Base-by-base conservation (phyloP, 2,888 invertebrate genomes). In the Aricia artaxerxes region DNA sequence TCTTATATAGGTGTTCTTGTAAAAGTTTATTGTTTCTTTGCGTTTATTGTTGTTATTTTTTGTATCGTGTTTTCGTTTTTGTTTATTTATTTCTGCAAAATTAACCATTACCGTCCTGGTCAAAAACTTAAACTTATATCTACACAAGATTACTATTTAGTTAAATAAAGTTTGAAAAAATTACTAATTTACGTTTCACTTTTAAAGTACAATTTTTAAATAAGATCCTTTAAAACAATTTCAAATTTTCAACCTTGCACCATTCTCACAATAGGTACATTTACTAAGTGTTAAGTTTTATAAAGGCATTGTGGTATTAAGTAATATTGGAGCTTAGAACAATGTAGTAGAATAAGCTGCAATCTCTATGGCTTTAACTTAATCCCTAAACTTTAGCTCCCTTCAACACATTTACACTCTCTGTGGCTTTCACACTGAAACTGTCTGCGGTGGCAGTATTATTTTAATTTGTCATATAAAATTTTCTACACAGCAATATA, bases 281-380 rank as follows among this genome's bases (percentile, higher is more conserved):
- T 64, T 11, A 31, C 64, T 64, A 31, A 69, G 69, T 69, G 69
- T 13, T 69, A 69, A 38, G 69, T 69, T 69, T 69, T 69, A 69
- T 38, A 35, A 69, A 69, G 69, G 69, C 35, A 69, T 69, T 69
- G 69, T 69, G 69, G 40, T 73, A 35, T 73, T 73, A 72, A 73
- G 73, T 73, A 78, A 73, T 60, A 60, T 73, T 60, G 78, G 61
- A 61, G 73, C 57, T 78, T 73, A 75, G 57, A 78, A 78, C 78
- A 73, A 35, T 75, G 73, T 73, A 75, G 78, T 61, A 73, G 60
- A 61, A 73, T 75, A 61, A 73, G 73, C 73, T 60, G 78, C 40
- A 80, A 80, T 80, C 81, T 80, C 77, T 79, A 81, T 78, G 76
- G 81, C 78, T 80, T 80, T 80, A 79, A 78, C 78, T 72, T 79